Percentiles rank a stretch among this genome's conserved stretches.
Evolutionary conservation across 2,797 vertebrate species (phyloP).

Genomic region (Glossophaga mutica): DNA sequence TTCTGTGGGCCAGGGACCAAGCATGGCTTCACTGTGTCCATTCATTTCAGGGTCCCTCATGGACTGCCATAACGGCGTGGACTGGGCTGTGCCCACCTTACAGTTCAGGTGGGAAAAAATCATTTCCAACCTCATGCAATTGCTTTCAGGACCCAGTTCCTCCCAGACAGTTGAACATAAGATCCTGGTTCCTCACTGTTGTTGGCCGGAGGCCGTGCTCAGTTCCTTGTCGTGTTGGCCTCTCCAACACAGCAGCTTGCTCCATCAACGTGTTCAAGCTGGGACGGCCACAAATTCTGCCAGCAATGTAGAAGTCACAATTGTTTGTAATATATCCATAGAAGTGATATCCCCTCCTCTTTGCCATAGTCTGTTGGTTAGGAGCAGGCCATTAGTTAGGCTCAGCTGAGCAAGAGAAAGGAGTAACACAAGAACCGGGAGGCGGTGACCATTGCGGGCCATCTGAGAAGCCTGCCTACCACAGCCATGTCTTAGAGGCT

Average conservation of each 20-base stretch:
- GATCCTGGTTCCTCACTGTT: background rate
- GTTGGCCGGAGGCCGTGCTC: background rate
- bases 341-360: background rate
- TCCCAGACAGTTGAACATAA: background rate
- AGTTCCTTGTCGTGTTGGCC: background rate
- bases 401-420: background rate
- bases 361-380: background rate
- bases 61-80: fast-evolving
- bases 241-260: background rate
- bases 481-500: background rate
- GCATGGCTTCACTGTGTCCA: background rate
- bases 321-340: background rate
- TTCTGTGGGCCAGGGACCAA: too few relatives aligned
- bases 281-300: background rate
- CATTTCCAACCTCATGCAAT: background rate
- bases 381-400: background rate
- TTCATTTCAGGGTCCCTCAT: background rate
- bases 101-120: background rate
- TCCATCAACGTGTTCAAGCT: background rate
- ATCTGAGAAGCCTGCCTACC: background rate
- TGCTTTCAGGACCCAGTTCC: background rate
- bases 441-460: fast-evolving
- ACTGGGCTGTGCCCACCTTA: background rate
- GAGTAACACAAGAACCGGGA: background rate
- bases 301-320: background rate